These are phyloP conservation scores for Proteles cristata DNA, from an alignment of 2,113 vertebrate genomes.

Conservation along the genomic window DNA sequence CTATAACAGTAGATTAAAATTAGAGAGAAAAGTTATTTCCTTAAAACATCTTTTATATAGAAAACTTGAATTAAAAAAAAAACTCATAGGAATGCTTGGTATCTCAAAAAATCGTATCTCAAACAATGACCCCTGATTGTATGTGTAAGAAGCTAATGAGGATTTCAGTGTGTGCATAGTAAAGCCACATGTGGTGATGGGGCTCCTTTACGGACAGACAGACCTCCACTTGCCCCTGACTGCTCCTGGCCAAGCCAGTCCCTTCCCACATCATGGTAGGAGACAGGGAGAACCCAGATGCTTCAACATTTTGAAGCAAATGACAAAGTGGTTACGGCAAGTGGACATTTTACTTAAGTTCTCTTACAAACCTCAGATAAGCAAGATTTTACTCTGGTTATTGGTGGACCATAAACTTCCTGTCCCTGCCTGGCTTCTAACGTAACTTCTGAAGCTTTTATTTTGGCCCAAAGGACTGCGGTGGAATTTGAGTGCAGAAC, in stretches of 20 bases:
- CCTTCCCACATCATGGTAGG: neutral
- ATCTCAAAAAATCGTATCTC: neutral
- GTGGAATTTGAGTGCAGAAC: neutral
- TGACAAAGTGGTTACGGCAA: neutral
- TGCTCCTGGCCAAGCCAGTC: too few species aligned
- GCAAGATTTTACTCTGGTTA: constrained; percentile 27
- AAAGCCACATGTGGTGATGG: neutral
- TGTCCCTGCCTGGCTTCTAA: neutral
- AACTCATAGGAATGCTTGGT: neutral
- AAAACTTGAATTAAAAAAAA: constrained; percentile 39
- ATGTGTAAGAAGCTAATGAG: neutral
- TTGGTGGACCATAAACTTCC: neutral
- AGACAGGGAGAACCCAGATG: neutral
- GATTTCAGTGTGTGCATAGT: neutral
- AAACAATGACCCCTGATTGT: neutral
- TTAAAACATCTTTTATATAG: neutral
- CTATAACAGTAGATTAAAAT: neutral
- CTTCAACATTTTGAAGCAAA: neutral
- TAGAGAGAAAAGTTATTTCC: neutral
- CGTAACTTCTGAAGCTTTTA: neutral
- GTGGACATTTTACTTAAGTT: constrained; percentile 20
- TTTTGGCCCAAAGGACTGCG: neutral
- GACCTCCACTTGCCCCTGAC: neutral
- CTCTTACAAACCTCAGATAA: constrained; percentile 28
- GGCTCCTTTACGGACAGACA: neutral